phyloP scores from a whole-genome alignment of 2,797 vertebrate genomes.

The Crypturellus tataupa region DNA sequence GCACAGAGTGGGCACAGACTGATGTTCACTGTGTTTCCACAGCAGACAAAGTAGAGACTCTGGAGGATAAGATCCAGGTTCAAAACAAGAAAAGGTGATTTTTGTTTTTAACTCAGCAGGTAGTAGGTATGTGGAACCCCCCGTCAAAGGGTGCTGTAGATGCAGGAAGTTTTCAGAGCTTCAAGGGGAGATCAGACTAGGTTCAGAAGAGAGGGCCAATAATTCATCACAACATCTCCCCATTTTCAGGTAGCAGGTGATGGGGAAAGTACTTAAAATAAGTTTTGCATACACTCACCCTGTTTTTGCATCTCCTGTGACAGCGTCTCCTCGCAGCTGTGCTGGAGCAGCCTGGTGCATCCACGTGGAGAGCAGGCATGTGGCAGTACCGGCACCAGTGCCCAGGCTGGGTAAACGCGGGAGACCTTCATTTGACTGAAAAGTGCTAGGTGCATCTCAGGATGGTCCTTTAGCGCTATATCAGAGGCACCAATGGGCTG shows the following conservation, averaged over 20 bases:
- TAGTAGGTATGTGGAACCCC: neutral
- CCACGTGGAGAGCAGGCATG: neutral
- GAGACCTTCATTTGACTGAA: neutral
- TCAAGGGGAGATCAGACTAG: neutral
- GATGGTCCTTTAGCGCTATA: neutral
- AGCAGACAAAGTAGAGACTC: neutral
- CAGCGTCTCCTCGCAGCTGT: neutral
- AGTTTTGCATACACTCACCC: rapidly evolving
- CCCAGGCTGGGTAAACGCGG: neutral
- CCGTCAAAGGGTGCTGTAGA: neutral
- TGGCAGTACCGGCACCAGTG: rapidly evolving
- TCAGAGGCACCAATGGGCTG: neutral
- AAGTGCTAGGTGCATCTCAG: neutral
- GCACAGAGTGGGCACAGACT: neutral
- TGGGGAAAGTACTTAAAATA: neutral
- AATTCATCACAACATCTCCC: neutral
- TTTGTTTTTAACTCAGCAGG: neutral
- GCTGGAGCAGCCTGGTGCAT: neutral
- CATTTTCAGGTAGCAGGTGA: neutral
- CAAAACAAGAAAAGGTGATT: neutral
- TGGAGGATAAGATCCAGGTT: neutral
- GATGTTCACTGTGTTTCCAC: neutral
- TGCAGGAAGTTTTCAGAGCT: neutral
- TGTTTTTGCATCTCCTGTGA: neutral
- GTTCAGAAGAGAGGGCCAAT: neutral